phyloP scores from a whole-genome alignment of 1,140 invertebrate species.

The Drosophila kepulauana region DNA sequence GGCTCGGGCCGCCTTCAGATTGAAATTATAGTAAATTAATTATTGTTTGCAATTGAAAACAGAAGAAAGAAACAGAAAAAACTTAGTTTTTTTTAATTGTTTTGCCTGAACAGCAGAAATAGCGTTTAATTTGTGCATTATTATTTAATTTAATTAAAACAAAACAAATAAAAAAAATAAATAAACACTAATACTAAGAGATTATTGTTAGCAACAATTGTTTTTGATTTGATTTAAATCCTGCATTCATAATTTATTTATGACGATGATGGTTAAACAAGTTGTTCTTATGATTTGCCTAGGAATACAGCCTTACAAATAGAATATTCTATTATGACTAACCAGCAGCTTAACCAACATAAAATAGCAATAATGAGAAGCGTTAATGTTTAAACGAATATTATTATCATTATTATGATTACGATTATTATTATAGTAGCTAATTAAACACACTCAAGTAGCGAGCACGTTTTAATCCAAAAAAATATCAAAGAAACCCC shows the following conservation, averaged over 20 bases:
- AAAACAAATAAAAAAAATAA: slow-evolving; percentile 42
- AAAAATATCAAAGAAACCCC: slow-evolving; percentile 3
- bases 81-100: slow-evolving; percentile 69
- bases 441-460: slow-evolving; percentile 67
- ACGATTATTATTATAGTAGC: slow-evolving; percentile 56
- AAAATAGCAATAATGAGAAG: slow-evolving; percentile 61
- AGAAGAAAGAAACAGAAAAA: slow-evolving; percentile 45
- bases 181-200: slow-evolving; percentile 13
- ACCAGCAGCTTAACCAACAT: slow-evolving; percentile 75
- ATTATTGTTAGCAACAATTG: slow-evolving; percentile 45
- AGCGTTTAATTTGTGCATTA: slow-evolving; percentile 78
- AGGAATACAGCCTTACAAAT: slow-evolving; percentile 49
- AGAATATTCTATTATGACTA: slow-evolving; percentile 65
- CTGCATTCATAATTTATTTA: slow-evolving; percentile 19
- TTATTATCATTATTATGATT: slow-evolving; percentile 56
- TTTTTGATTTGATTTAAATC: slow-evolving; percentile 36
- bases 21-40: slow-evolving; percentile 71
- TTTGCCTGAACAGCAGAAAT: slow-evolving; percentile 61
- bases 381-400: slow-evolving; percentile 81
- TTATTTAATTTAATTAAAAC: slow-evolving; percentile 77
- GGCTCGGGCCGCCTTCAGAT: slow-evolving; percentile 40
- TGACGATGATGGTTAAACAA: neutral
- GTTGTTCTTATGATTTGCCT: slow-evolving; percentile 27
- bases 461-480: slow-evolving; percentile 45
- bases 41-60: slow-evolving; percentile 69